Percentiles rank a stretch among this genome's conserved stretches.
Conservation (phyloP, 2,113 vertebrate genomes). For the Callipepla californica region DNA sequence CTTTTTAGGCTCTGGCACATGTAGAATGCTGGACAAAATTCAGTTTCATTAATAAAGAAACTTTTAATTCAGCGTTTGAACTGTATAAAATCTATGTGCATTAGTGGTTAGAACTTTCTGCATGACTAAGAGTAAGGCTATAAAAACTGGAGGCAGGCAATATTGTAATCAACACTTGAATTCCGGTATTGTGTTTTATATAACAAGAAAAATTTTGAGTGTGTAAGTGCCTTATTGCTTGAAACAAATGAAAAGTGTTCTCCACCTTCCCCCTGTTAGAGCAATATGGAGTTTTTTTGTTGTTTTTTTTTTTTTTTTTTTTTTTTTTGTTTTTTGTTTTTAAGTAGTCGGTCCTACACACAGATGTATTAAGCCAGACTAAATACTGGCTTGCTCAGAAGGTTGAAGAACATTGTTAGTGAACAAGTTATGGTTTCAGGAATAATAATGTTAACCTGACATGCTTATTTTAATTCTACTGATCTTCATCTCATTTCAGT, state of each 20-base stretch:
- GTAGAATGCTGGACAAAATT: background rate
- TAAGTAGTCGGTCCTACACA: background rate
- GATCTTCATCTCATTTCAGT: background rate
- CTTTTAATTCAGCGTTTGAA: background rate
- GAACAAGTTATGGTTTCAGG: background rate
- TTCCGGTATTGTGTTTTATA: constrained; percentile 54
- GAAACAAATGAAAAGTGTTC: background rate
- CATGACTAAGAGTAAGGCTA: background rate
- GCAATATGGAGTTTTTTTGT: constrained; percentile 42
- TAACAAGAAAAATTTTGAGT: constrained; percentile 21
- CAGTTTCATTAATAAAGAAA: background rate
- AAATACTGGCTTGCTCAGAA: constrained; percentile 7
- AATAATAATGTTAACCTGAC: background rate
- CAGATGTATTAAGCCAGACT: background rate
- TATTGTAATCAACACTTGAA: constrained; percentile 14
- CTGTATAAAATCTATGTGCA: background rate
- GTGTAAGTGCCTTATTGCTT: constrained; percentile 80
- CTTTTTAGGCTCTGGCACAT: background rate
- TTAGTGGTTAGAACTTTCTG: background rate
- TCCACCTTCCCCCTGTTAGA: background rate
- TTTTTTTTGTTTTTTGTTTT: constrained; percentile 40
- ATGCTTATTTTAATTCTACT: background rate
- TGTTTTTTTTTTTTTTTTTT: background rate
- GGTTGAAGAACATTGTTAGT: background rate
- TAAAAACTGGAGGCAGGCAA: constrained; percentile 1